These are phyloP conservation scores for Probaryconus sp. DNA, from an alignment of 1,140 invertebrate genomes.

Conservation along the genomic window DNA sequence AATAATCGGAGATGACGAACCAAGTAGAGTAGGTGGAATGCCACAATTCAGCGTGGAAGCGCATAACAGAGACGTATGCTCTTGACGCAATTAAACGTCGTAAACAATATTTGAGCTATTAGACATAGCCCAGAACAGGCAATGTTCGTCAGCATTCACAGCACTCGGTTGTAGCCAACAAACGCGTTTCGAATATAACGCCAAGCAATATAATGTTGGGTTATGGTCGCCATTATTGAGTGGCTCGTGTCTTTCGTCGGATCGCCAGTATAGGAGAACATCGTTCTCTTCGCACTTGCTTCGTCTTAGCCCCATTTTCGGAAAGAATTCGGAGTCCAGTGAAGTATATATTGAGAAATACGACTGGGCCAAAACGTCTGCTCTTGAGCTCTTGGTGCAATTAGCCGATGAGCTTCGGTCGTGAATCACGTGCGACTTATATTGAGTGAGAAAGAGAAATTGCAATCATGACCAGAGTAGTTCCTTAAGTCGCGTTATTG, in stretches of 20 bases:
- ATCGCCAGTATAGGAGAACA: constrained; percentile 29
- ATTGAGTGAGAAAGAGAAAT: constrained; percentile 36
- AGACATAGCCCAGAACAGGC: constrained; percentile 26
- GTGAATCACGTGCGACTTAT: constrained; percentile 32
- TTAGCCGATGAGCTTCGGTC: constrained; percentile 31
- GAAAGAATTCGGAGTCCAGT: constrained; percentile 25
- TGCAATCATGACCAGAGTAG: constrained; percentile 23
- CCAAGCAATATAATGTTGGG: constrained; percentile 31
- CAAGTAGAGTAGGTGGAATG: no score
- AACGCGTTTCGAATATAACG: constrained; percentile 17
- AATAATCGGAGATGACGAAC: no score
- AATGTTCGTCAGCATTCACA: constrained; percentile 32
- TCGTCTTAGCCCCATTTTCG: constrained; percentile 37
- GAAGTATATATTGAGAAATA: constrained; percentile 25
- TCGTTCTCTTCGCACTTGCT: constrained; percentile 27
- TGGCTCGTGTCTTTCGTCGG: constrained; percentile 33
- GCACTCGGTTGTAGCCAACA: no score
- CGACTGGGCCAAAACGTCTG: constrained; percentile 20
- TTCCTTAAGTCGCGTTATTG: constrained; percentile 4
- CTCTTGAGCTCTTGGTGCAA: constrained; percentile 23
- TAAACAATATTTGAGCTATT: constrained; percentile 70
- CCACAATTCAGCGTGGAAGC: constrained; percentile 8
- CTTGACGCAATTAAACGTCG: constrained; percentile 23
- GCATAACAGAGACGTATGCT: no score
- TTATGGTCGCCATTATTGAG: constrained; percentile 45